Base-by-base conservation (phyloP, 2,888 invertebrate species). In the Sinopyrophorus schimmeli region DNA sequence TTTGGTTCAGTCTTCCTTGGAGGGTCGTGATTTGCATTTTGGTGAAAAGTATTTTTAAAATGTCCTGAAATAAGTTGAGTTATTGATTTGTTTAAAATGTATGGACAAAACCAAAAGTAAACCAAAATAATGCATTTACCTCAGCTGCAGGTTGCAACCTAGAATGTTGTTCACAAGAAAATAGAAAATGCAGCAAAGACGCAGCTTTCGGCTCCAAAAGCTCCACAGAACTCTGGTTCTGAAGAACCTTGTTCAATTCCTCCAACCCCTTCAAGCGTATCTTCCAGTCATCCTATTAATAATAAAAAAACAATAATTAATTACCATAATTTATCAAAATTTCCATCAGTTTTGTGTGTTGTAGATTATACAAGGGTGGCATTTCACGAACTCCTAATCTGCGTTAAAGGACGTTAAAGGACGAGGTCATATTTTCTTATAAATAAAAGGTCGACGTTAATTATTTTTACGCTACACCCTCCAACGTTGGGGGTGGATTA, bases 111-210 rank as follows among this genome's bases (percentile, higher is more conserved):
- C 2, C 21, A n/a, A 21, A 18, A 18, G 4, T 18, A 18, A 5
- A 6, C 18, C 9, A 21, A 9, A 26, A 26, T n/a, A 26, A 10
- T 2, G 2, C 6, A 47, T 43, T 55, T 58, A 67, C 68, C 53
- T 67, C 66, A 10, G 63, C 60, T 28, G 57, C 54, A 15, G 52
- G 37, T 40, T 65, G 65, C 12, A 69, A 54, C 23, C 62, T 51
- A 6, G 65, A 59, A 58, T 74, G 71, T 47, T 81, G 77, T 69
- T 87, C 87, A 49, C 84, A 81, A 20, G 83, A 76, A 11, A 88
- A 73, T 34, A 82, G 71, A 16, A 84, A 80, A 58, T 81, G 77
- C 44, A 88, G 74, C 51, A 87, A 77, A 16, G 80, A 76, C 55
- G 80, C 77, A 62, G 87, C 73, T 66, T 82, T 77, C 2, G 83